Conservation (phyloP, 2,113 vertebrate genomes). For the Oryzias javanicus region DNA sequence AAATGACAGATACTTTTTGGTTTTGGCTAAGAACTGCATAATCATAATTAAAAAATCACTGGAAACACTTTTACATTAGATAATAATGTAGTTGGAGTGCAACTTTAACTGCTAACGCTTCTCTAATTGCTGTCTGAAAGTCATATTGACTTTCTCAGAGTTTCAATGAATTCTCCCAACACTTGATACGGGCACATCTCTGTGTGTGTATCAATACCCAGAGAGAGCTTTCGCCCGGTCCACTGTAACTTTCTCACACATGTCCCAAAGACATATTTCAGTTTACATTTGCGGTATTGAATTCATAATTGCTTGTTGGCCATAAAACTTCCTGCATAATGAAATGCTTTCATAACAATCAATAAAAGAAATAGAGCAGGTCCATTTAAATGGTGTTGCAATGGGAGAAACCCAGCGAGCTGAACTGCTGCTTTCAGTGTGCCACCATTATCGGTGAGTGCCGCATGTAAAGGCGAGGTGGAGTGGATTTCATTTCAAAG, state of each 20-base stretch:
- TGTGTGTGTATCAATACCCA: conserved; percentile 2
- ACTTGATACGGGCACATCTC: conserved; percentile 8
- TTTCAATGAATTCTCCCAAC: neutral
- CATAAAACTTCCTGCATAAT: conserved; percentile 68
- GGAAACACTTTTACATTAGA: too few species aligned
- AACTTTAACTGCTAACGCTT: too few species aligned
- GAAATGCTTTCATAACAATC: conserved; percentile 75
- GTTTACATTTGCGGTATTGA: conserved; percentile 71
- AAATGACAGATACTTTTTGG: too few species aligned
- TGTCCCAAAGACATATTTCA: conserved; percentile 64
- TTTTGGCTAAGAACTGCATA: too few species aligned
- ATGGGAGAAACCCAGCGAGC: conserved; percentile 59
- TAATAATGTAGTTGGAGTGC: too few species aligned
- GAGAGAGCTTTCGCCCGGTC: conserved; percentile 4
- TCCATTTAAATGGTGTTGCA: conserved; percentile 67
- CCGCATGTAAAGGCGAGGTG: conserved; percentile 24
- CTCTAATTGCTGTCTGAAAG: neutral
- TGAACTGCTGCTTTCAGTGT: conserved; percentile 46
- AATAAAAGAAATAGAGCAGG: conserved; percentile 73
- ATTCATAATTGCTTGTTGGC: conserved; percentile 76
- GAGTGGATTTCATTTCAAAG: conserved; percentile 59
- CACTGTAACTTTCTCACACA: conserved; percentile 49
- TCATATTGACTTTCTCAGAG: neutral
- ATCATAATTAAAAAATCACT: too few species aligned
- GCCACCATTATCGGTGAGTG: conserved; percentile 31